Base-by-base conservation (phyloP, 2,888 invertebrate species). In the Drosophila mimetica region DNA sequence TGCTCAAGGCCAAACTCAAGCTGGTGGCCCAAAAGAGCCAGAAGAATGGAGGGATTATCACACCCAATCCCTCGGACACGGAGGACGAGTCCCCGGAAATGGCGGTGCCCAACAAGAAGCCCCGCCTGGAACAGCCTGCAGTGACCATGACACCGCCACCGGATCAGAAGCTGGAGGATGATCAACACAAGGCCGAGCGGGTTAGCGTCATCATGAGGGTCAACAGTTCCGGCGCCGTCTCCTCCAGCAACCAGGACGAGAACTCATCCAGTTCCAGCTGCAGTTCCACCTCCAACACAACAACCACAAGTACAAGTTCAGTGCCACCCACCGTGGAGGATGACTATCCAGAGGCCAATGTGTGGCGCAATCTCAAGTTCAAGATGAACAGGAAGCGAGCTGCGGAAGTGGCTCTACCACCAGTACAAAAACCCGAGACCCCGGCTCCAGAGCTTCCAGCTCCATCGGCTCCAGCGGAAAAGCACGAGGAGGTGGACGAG, bases 131-230 rank as follows among this genome's bases (percentile, higher is more conserved):
- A 34, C 74, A 83, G 47, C 79, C 89, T 13, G 71, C 81, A 1
- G 65, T 71, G 90, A 77, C 91, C 82, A 89, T 90, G 85, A 89
- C 90, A 32, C 86, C 90, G 1, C 89, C 89, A 28, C 89, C 89
- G 30, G 92, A 93, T 92, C 94, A 81, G 93, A 93, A 72, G 91
- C 93, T 66, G 90, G 93, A 52, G 79, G 90, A 91, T 52, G 44
- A 90, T 92, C 94, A 90, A 92, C 94, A 80, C 93, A 93, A 74
- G 16, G 71, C 77, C 9, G 85, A 91, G 51, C 92, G 94, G 54
- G 93, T 95, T 30, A 96, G 97, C 11, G 97, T 97, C 75, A 97
- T 97, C 78, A 97, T 97, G 96, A 94, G 94, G 77, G 97, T 96
- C 7, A 95, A 95, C 90, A 95, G 95, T 72, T 95, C 96, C 89